These are phyloP conservation scores for Crossaster papposus DNA, from an alignment of 53 echinoderm and acorn worm species.

Conservation along the genomic window DNA sequence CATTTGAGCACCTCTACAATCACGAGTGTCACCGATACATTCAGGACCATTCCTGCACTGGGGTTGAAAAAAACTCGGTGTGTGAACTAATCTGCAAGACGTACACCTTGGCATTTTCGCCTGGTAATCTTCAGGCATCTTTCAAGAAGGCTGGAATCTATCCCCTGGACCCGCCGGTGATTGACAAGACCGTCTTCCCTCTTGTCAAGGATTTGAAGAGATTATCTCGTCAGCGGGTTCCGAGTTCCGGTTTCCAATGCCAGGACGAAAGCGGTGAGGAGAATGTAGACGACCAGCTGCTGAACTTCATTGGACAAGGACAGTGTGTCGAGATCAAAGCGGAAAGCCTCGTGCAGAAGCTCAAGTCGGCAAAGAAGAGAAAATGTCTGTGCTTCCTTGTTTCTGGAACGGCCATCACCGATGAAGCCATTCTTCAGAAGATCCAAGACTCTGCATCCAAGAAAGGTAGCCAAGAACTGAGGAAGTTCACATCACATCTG, in stretches of 20 bases:
- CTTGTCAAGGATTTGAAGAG: neutral
- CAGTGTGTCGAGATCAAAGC: neutral
- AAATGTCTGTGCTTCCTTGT: conserved; percentile 2
- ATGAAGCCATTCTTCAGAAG: neutral
- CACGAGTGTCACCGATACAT: conserved; percentile 26
- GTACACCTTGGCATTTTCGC: conserved; percentile 13
- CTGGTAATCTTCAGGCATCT: conserved; percentile 1
- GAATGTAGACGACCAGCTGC: neutral
- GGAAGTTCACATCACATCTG: neutral
- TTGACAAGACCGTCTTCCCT: conserved; percentile 13
- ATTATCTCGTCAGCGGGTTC: neutral
- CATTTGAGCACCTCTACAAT: conserved; percentile 44
- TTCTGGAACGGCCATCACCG: conserved; percentile 16
- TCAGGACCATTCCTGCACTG: neutral
- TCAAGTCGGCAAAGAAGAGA: conserved; percentile 6
- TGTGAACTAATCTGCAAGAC: conserved; percentile 36
- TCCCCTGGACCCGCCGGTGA: conserved; percentile 7
- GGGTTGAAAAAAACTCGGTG: neutral
- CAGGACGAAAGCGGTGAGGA: neutral
- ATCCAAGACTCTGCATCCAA: neutral
- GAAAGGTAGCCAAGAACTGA: neutral
- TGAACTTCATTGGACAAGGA: neutral
- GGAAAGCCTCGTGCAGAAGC: neutral
- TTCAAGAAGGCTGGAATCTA: conserved; percentile 36
- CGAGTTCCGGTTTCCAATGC: neutral